These are phyloP conservation scores for Yponomeuta malinellus DNA, from an alignment of 2,888 invertebrate genomes.

Conservation along the genomic window DNA sequence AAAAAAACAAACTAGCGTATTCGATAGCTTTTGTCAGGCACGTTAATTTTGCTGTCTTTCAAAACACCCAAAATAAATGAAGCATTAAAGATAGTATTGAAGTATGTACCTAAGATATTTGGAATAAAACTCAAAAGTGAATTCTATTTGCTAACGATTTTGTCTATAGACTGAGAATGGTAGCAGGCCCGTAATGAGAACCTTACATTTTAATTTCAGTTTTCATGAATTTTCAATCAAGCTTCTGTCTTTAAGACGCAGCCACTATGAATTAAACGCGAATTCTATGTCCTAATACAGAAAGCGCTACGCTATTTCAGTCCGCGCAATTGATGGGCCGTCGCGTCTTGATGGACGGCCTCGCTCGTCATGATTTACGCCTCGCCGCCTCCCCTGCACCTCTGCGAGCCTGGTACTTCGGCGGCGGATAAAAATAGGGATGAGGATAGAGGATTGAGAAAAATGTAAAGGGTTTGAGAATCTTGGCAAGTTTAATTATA, in stretches of 20 bases:
- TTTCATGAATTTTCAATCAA: too few species aligned
- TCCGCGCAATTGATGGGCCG: constrained; percentile 59
- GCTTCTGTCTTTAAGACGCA: background rate
- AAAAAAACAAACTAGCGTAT: too few species aligned
- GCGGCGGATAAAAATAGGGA: constrained; percentile 15
- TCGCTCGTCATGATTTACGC: constrained; percentile 62
- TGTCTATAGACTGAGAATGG: too few species aligned
- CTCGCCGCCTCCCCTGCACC: constrained; percentile 45
- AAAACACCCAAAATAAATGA: too few species aligned
- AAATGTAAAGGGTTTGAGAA: background rate
- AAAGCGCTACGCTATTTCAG: constrained; percentile 52
- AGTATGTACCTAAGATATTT: too few species aligned
- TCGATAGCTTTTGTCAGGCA: too few species aligned
- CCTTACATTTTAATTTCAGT: too few species aligned
- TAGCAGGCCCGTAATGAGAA: too few species aligned
- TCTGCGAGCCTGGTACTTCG: constrained; percentile 53
- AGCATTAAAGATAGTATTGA: too few species aligned
- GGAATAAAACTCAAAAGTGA: too few species aligned
- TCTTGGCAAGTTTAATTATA: background rate
- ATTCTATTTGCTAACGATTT: too few species aligned
- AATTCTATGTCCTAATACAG: constrained; percentile 10
- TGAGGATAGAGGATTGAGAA: background rate
- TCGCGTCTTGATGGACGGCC: constrained; percentile 62
- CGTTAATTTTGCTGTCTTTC: too few species aligned
- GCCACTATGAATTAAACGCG: background rate